Evolutionary conservation across 2,888 invertebrate species (phyloP).

Genomic region (Chaitophorus viminalis): DNA sequence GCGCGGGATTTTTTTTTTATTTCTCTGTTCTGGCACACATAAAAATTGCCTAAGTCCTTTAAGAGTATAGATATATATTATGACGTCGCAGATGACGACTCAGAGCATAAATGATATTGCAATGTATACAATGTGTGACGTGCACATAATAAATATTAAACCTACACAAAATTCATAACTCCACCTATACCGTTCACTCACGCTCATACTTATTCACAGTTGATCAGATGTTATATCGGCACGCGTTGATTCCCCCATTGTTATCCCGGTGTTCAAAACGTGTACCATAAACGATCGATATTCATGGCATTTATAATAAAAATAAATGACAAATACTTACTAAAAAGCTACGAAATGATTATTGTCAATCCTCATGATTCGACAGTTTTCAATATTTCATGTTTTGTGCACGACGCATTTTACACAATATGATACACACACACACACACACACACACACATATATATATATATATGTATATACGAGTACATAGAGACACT

Average conservation of each 20-base stretch:
- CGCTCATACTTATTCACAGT: not conserved
- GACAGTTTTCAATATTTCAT: slow-evolving; percentile 28
- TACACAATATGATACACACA: no score
- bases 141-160: no score
- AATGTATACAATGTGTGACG: not conserved
- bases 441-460: not conserved
- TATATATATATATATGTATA: no score
- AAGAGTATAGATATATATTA: no score
- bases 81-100: not conserved
- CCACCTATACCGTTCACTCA: not conserved
- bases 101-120: not conserved
- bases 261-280: slow-evolving; percentile 32
- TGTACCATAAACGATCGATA: slow-evolving; percentile 19
- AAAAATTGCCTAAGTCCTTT: not conserved
- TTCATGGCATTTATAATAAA: slow-evolving; percentile 26
- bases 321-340: slow-evolving; percentile 26
- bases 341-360: slow-evolving; percentile 46
- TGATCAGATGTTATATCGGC: slow-evolving; percentile 4
- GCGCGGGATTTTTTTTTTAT: no score
- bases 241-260: not conserved
- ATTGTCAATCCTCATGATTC: slow-evolving; percentile 38
- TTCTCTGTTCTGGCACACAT: no score
- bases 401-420: not conserved
- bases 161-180: slow-evolving; percentile 11
- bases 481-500: not conserved